Evolutionary conservation across 2,797 vertebrate species (phyloP).

Genomic region (Phataginus tricuspis): DNA sequence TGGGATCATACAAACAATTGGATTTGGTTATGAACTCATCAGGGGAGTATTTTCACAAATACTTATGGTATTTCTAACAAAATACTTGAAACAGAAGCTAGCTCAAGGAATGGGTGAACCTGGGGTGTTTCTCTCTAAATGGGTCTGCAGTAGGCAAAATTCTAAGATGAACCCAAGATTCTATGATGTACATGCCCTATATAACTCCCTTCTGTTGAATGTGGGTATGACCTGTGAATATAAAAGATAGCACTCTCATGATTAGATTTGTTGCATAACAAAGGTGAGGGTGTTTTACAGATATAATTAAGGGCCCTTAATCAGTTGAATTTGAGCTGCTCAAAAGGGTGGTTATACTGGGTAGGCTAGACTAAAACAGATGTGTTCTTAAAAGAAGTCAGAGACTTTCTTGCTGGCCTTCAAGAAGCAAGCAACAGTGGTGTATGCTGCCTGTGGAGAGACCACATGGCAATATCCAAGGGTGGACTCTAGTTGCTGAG

Average conservation of each 20-base stretch:
- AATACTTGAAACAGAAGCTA: neutral
- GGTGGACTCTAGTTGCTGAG: neutral
- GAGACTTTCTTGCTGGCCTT: neutral
- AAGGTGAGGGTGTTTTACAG: neutral
- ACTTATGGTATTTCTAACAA: neutral
- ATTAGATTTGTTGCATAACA: neutral
- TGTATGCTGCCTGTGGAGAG: neutral
- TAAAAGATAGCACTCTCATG: neutral
- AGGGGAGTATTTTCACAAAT: neutral
- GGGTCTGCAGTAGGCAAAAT: neutral
- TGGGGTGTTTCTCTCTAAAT: neutral
- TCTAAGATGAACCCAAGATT: neutral
- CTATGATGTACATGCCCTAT: neutral
- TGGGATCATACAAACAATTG: neutral
- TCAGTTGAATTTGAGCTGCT: neutral
- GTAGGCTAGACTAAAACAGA: neutral
- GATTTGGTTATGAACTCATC: neutral
- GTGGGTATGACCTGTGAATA: neutral
- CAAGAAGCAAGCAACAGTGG: neutral
- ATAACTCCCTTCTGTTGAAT: neutral
- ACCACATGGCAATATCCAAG: neutral
- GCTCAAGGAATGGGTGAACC: neutral
- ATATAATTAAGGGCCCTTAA: neutral
- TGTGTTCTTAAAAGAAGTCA: neutral
- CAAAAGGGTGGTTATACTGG: neutral